Base-by-base conservation (phyloP, 2,113 vertebrate species). In the Channa maculata region DNA sequence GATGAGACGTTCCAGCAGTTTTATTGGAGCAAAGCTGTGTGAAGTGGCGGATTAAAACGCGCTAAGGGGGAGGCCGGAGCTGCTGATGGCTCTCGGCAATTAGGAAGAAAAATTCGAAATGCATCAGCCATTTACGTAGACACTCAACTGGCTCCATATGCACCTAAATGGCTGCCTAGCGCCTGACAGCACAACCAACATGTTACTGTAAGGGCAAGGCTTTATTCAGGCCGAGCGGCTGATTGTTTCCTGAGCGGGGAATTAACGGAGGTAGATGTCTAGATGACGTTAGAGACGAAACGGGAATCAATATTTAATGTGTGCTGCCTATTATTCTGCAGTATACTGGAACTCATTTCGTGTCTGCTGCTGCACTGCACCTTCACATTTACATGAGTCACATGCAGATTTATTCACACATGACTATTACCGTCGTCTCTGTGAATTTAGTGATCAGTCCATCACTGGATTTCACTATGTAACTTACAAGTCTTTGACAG, bases 101-200 rank as follows among this genome's bases (percentile, higher is more conserved):
- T 93, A 93, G 92, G 86, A 79, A 89, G 84, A 91, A 92, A 91
- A 90, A 90, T 82, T 82, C 84, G 89, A 93, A 93, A 93, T 89
- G 93, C 92, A 94, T 94, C 94, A 94, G 94, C 94, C 94, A 94
- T 95, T 94, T 94, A 95, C 91, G 92, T 91, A 89, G 88, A 91
- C 91, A 91, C 88, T 90, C 92, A 90, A 88, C 91, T 90, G 89
- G 90, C 88, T 94, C 92, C 92, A 93, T 91, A 93, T 93, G 94
- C 93, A 90, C 90, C 91, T 93, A 94, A 95, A 95, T 95, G 94
- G 94, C 94, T 91, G 90, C 94, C 93, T 89, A 84, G 77, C 88
- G 86, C 83, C 88, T 84, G 81, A 76, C 77, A 80, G 87, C 84
- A 76, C 1, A 52, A 71, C 13, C 72, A 75, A 14, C 82, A 60